Percentiles rank a stretch among this genome's conserved stretches.
phyloP scores from a whole-genome alignment of 2,797 vertebrate genomes.

The Sebastes taczanowskii region DNA sequence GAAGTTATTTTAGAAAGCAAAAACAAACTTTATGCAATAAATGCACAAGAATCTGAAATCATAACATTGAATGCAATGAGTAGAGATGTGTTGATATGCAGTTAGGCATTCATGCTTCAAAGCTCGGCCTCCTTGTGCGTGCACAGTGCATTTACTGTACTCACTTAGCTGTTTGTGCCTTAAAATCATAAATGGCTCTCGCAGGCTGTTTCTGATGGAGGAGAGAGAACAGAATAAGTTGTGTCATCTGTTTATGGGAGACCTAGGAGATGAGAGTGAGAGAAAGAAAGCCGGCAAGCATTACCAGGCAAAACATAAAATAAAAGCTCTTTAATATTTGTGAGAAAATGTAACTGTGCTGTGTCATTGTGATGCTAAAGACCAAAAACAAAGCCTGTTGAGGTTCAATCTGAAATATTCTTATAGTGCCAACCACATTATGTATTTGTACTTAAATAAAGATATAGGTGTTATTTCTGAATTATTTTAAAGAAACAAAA shows the following conservation, averaged over 20 bases:
- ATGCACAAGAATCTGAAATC: neutral
- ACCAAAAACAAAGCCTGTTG: neutral
- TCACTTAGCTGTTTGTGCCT: constrained; percentile 99
- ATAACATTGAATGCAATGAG: constrained; percentile 4
- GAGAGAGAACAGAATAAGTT: constrained; percentile 87
- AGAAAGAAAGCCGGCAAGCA: constrained; percentile 55
- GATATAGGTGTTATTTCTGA: neutral
- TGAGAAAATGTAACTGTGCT: neutral
- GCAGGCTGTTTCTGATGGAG: constrained; percentile 93
- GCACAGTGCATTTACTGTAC: constrained; percentile 70
- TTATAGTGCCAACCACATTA: neutral
- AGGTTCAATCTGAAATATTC: neutral
- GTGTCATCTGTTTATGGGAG: constrained; percentile 85
- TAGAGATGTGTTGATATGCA: neutral
- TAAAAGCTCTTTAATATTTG: neutral
- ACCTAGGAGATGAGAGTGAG: constrained; percentile 74
- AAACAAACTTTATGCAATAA: neutral
- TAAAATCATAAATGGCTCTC: constrained; percentile 98
- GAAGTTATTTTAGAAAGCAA: neutral
- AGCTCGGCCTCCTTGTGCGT: neutral
- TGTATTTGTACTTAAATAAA: neutral
- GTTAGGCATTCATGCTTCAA: constrained; percentile 29
- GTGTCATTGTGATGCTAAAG: neutral
- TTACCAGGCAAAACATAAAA: constrained; percentile 49
- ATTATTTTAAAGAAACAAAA: neutral